Evolutionary conservation across 53 echinoderm and acorn worm genomes (phyloP).

Genomic region (Arbacia lixula): DNA sequence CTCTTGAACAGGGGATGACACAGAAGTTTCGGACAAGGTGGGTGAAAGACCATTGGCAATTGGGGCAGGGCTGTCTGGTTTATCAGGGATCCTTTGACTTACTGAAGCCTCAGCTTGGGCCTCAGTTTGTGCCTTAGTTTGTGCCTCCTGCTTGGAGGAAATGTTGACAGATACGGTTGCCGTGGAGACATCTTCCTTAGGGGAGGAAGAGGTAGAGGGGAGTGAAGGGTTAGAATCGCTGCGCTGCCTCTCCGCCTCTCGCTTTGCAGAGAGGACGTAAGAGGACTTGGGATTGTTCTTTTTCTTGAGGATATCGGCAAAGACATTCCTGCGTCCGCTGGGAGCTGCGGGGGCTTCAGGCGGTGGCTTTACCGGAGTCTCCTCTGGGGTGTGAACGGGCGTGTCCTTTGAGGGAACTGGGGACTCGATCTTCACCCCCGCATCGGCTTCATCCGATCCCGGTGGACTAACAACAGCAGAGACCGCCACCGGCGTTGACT

Average conservation of each 20-base stretch:
- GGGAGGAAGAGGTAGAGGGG: not conserved
- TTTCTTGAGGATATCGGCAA: constrained; percentile 81
- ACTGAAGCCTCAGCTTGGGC: too few relatives aligned
- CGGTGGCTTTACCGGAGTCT: constrained; percentile 23
- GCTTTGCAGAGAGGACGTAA: constrained; percentile 83
- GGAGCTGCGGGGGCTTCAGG: constrained; percentile 10
- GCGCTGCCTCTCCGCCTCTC: constrained; percentile 71
- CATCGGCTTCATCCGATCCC: constrained; percentile 13
- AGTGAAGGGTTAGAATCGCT: constrained; percentile 48
- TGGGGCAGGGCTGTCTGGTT: not conserved
- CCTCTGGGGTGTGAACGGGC: not conserved
- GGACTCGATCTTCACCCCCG: not conserved
- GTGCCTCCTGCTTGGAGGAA: constrained; percentile 15
- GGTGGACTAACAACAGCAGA: not conserved
- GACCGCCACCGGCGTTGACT: not conserved
- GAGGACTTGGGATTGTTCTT: constrained; percentile 71
- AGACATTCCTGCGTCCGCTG: constrained; percentile 58
- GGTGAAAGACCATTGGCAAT: constrained; percentile 49
- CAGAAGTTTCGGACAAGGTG: constrained; percentile 25
- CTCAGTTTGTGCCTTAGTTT: constrained; percentile 12
- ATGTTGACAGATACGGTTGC: not conserved
- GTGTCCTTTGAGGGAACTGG: not conserved
- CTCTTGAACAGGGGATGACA: not conserved
- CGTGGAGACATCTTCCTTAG: not conserved
- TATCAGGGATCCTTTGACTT: too few relatives aligned